Conservation (phyloP, 2,888 invertebrate genomes). For the Drosophila suboccidentalis region DNA sequence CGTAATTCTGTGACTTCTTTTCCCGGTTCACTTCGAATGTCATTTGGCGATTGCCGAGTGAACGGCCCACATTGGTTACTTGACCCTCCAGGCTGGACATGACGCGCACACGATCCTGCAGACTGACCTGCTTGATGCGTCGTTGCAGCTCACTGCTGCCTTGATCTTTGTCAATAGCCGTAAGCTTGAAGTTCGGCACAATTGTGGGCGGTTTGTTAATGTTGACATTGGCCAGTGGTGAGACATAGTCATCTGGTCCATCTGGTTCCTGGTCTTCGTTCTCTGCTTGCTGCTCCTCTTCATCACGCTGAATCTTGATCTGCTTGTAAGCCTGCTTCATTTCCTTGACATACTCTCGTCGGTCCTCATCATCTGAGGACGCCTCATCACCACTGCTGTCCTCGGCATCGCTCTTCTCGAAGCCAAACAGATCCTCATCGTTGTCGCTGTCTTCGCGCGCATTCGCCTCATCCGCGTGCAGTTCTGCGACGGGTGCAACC, state of each 20-base stretch:
- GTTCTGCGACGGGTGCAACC: slow-evolving; percentile 86
- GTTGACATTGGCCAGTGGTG: slow-evolving; percentile 42
- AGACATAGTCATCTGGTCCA: slow-evolving; percentile 33
- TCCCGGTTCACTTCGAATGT: slow-evolving; percentile 89
- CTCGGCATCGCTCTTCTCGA: slow-evolving; percentile 83
- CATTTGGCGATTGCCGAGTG: slow-evolving; percentile 92
- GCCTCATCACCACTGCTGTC: slow-evolving; percentile 86
- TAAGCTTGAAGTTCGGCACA: slow-evolving; percentile 86
- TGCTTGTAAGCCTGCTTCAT: slow-evolving; percentile 89
- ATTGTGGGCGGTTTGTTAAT: slow-evolving; percentile 4
- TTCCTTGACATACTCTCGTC: slow-evolving; percentile 92
- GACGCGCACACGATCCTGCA: slow-evolving; percentile 90
- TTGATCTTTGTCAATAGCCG: slow-evolving; percentile 87
- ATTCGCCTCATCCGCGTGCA: slow-evolving; percentile 84
- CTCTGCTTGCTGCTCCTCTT: slow-evolving; percentile 72
- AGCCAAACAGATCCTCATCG: slow-evolving; percentile 85
- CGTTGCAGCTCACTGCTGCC: slow-evolving; percentile 58
- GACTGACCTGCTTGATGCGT: slow-evolving; percentile 78
- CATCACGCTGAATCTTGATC: slow-evolving; percentile 83
- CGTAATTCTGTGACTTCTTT: slow-evolving; percentile 87
- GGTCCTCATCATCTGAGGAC: slow-evolving; percentile 92
- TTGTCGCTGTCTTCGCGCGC: slow-evolving; percentile 83
- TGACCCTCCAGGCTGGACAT: slow-evolving; percentile 86
- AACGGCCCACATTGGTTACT: slow-evolving; percentile 86
- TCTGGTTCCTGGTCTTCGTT: slow-evolving; percentile 76